Percentiles rank a stretch among this genome's conserved stretches.
phyloP scores from a whole-genome alignment of 2,888 invertebrate genomes.

The Drosophila hamatofila region DNA sequence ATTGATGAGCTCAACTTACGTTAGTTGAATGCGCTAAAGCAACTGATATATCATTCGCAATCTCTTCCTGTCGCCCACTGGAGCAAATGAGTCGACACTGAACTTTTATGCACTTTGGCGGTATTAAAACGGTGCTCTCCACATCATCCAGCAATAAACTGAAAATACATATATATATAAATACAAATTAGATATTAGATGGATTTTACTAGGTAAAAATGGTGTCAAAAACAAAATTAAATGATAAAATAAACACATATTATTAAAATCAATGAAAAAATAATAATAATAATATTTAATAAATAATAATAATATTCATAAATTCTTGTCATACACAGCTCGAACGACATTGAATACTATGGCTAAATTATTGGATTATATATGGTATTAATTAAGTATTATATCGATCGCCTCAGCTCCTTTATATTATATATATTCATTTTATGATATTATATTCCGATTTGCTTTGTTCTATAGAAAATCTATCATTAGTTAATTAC shows the following conservation, averaged over 20 bases:
- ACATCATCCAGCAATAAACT: conserved; percentile 33
- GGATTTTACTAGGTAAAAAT: too few relatives aligned
- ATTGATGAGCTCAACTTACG: conserved; percentile 34
- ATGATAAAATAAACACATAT: too few relatives aligned
- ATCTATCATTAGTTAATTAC: background rate
- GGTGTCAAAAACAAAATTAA: background rate
- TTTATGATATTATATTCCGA: too few relatives aligned
- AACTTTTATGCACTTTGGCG: conserved; percentile 44
- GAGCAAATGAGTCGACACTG: conserved; percentile 69
- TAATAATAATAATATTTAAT: too few relatives aligned
- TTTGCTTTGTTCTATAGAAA: background rate
- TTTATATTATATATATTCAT: too few relatives aligned
- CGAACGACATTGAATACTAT: too few relatives aligned
- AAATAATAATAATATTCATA: too few relatives aligned
- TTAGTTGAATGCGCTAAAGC: conserved; percentile 14
- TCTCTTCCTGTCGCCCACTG: conserved; percentile 54
- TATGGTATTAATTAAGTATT: too few relatives aligned
- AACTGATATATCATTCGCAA: conserved; percentile 57
- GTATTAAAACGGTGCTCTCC: background rate
- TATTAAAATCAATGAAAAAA: too few relatives aligned
- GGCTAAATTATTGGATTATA: too few relatives aligned
- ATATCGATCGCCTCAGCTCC: too few relatives aligned
- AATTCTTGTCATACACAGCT: too few relatives aligned
- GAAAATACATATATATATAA: background rate
- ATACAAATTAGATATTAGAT: background rate